Conservation (phyloP, 30 jellyfish, hydroid and myxozoan genomes). For the Aurelia sp. region DNA sequence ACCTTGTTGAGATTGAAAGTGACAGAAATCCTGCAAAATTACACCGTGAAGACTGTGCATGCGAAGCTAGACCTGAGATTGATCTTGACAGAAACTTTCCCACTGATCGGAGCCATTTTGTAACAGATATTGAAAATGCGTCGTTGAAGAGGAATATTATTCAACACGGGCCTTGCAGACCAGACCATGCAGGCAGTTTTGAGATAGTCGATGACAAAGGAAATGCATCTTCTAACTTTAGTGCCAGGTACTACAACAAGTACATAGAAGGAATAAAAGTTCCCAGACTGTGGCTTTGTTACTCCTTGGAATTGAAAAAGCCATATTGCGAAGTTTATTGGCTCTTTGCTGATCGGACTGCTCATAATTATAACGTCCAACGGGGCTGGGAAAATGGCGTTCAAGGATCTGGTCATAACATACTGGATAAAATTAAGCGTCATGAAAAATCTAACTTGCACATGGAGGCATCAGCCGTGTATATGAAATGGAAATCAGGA, state of each 20-base stretch:
- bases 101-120: too few species aligned
- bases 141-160: slow-evolving; percentile 6
- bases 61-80: background rate
- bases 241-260: too few species aligned
- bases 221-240: background rate
- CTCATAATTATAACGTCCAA: slow-evolving; percentile 4
- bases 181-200: background rate
- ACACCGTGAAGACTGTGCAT: background rate
- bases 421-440: too few species aligned
- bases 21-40: background rate
- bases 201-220: background rate
- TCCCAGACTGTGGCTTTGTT: slow-evolving; percentile 28
- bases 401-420: too few species aligned
- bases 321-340: slow-evolving; percentile 56
- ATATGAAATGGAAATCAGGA: too few species aligned
- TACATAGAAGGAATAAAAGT: too few species aligned
- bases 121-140: background rate
- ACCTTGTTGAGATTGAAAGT: background rate
- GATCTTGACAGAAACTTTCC: background rate
- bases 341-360: slow-evolving; percentile 57
- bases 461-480: too few species aligned
- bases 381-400: slow-evolving; percentile 35
- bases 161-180: slow-evolving; percentile 60
- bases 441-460: too few species aligned
- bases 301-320: slow-evolving; percentile 20